phyloP scores from a whole-genome alignment of 2,888 invertebrate genomes.

The Tricholauxania praeusta region DNA sequence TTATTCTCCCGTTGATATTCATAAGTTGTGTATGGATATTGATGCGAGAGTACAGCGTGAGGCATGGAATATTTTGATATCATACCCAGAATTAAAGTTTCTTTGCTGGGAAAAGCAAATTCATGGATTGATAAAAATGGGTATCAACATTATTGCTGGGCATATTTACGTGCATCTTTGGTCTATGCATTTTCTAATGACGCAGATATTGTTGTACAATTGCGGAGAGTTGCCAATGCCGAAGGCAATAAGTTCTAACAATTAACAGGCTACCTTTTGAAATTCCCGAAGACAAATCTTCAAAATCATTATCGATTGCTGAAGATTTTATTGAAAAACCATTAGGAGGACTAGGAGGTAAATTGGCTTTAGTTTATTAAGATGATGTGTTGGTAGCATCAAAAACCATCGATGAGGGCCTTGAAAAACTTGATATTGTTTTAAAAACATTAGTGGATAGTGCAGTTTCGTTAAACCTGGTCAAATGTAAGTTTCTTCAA shows the following conservation, averaged over 20 bases:
- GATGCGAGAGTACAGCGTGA: constrained; percentile 43
- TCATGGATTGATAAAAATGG: constrained; percentile 41
- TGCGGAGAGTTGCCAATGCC: constrained; percentile 41
- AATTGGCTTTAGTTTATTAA: constrained; percentile 34
- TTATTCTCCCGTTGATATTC: constrained; percentile 40
- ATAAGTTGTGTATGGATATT: constrained; percentile 38
- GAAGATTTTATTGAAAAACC: constrained; percentile 36
- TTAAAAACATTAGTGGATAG: constrained; percentile 30
- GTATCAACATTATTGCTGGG: constrained; percentile 43
- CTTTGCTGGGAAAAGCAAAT: constrained; percentile 37
- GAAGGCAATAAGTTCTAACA: constrained; percentile 13
- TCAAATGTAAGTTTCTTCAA: constrained; percentile 45
- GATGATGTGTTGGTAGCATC: constrained; percentile 41
- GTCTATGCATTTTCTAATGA: constrained; percentile 41
- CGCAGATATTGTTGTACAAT: constrained; percentile 39
- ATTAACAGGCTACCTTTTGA: constrained; percentile 24
- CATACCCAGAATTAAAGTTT: constrained; percentile 39
- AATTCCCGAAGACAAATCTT: constrained; percentile 32
- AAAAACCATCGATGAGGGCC: constrained; percentile 35
- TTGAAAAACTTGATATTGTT: constrained; percentile 41
- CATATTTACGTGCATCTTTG: constrained; percentile 43
- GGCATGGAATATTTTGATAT: constrained; percentile 40
- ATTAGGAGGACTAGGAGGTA: neutral
- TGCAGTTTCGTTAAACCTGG: constrained; percentile 45
- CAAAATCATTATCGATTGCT: constrained; percentile 36